Conservation (phyloP, 2,797 vertebrate species). For the Alauda arvensis region DNA sequence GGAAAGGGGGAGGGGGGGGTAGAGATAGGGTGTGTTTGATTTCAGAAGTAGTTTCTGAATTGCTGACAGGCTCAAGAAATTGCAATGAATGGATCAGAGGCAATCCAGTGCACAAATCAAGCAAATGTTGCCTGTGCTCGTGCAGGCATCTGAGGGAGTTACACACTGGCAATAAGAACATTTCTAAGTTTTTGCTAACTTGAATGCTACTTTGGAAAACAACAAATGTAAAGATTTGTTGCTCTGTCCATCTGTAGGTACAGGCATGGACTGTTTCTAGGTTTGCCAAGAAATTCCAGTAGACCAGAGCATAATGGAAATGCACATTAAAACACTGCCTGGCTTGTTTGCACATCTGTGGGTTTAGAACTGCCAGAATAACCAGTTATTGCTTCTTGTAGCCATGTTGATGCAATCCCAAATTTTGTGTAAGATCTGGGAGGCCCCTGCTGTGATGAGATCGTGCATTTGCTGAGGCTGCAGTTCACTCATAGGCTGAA, state of each 20-base stretch:
- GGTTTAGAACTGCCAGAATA: neutral
- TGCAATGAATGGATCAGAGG: neutral
- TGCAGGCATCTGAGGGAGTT: neutral
- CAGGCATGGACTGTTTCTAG: neutral
- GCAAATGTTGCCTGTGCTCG: neutral
- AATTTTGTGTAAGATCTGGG: neutral
- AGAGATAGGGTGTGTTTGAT: neutral
- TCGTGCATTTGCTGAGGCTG: conserved; percentile 17
- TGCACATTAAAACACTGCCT: neutral
- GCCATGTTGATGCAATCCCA: neutral
- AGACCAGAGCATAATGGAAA: neutral
- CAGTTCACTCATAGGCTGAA: conserved; percentile 11
- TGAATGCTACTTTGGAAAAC: neutral
- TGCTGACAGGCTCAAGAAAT: neutral
- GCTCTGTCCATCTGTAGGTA: neutral
- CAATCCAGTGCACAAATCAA: neutral
- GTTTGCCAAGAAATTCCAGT: neutral
- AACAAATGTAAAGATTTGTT: neutral
- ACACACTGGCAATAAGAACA: neutral
- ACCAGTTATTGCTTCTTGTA: neutral
- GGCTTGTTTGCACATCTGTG: neutral
- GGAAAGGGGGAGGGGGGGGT: too few species aligned
- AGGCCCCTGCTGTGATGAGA: neutral
- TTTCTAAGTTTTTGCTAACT: neutral
- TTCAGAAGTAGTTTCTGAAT: neutral